A percentile compares a stretch with the other conserved stretches of the same genome.
phyloP scores from a whole-genome alignment of 2,113 vertebrate species.

The Colinus virginianus region DNA sequence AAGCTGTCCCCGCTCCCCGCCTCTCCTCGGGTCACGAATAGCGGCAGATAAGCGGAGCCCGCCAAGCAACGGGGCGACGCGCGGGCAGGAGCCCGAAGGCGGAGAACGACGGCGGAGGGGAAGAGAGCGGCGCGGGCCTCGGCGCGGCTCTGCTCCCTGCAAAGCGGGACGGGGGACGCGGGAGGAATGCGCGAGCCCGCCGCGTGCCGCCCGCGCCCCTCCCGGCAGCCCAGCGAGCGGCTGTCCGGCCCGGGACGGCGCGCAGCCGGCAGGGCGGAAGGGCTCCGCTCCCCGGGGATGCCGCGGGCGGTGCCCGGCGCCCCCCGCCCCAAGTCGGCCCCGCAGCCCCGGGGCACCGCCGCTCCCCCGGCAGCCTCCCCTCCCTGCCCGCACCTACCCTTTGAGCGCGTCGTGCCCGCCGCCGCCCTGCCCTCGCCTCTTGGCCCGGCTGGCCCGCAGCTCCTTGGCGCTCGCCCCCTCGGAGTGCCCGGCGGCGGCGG shows the following conservation, averaged over 20 bases:
- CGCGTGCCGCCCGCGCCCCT: accelerated
- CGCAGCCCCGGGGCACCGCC: not conserved
- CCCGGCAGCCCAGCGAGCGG: not conserved
- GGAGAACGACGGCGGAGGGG: not conserved
- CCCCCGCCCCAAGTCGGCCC: not conserved
- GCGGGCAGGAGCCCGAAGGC: not conserved
- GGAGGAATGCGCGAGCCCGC: not conserved
- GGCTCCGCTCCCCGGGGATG: not conserved
- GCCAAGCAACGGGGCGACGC: not conserved
- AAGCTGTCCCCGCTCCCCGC: not conserved
- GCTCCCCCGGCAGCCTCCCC: not conserved
- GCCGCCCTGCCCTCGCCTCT: conserved; percentile 86
- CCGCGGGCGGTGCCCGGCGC: not conserved
- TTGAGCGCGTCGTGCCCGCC: conserved; percentile 89
- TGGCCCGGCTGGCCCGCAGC: conserved; percentile 87
- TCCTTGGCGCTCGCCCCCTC: conserved; percentile 79
- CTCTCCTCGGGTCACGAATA: not conserved
- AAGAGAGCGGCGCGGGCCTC: not conserved
- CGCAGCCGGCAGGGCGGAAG: too few species aligned
- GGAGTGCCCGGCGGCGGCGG: conserved; percentile 71
- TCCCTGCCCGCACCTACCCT: conserved; percentile 81
- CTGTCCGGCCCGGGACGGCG: not conserved
- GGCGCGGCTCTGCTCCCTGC: not conserved
- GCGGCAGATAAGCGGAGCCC: not conserved
- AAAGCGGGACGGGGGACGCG: not conserved